phyloP scores from a whole-genome alignment of 2,113 vertebrate genomes.

The Smithornis capensis region DNA sequence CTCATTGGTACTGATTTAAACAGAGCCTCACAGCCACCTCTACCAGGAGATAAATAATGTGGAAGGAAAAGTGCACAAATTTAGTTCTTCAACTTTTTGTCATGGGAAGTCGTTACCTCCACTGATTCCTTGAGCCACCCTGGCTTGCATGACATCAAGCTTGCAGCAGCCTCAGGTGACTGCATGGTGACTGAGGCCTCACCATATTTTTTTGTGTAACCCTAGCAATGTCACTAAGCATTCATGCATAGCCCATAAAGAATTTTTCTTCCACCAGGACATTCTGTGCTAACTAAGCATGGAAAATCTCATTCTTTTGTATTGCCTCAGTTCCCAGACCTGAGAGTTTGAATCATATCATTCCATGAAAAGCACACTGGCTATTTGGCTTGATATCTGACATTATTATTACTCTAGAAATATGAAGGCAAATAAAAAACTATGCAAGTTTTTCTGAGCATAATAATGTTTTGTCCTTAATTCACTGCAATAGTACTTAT shows the following conservation, averaged over 20 bases:
- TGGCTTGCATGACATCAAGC: background rate
- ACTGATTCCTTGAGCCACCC: background rate
- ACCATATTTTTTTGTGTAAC: background rate
- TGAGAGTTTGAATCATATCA: background rate
- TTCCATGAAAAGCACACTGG: background rate
- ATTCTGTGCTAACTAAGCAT: background rate
- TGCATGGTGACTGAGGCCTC: rapidly evolving
- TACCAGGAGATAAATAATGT: background rate
- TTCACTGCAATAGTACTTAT: background rate
- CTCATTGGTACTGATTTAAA: background rate
- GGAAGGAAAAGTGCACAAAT: background rate
- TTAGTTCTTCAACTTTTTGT: background rate
- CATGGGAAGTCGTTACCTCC: background rate
- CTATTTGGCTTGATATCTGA: background rate
- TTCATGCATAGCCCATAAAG: background rate
- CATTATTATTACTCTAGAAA: background rate
- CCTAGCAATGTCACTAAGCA: background rate
- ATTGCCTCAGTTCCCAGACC: background rate
- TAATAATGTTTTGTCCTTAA: background rate
- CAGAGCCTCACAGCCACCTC: background rate
- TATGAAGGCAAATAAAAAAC: background rate
- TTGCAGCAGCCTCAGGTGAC: background rate
- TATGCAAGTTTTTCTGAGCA: background rate
- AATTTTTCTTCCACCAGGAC: background rate
- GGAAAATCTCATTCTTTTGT: background rate